Percentiles rank a stretch among this genome's conserved stretches.
Conservation (phyloP, 1,140 invertebrate genomes). For the Rhizoglyphus robini region DNA sequence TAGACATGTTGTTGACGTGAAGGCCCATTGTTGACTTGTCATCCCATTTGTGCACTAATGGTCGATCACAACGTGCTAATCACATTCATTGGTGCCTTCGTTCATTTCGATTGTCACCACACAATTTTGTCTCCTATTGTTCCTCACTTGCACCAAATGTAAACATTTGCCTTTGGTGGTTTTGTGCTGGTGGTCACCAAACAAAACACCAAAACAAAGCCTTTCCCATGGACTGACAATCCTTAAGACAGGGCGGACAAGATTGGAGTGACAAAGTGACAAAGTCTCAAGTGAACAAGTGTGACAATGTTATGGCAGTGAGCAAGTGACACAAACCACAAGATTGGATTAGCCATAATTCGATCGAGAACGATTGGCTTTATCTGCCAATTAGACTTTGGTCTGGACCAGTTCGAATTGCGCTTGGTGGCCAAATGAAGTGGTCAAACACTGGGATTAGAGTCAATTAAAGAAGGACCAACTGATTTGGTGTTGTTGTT, state of each 20-base stretch:
- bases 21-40: neutral
- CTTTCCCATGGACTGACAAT: neutral
- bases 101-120: neutral
- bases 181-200: neutral
- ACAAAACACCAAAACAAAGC: conserved; percentile 3
- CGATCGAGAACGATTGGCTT: no score
- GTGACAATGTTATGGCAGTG: no score
- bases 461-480: no score
- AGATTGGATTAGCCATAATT: neutral
- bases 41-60: neutral
- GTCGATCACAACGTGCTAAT: neutral
- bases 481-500: no score
- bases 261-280: no score
- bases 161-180: neutral
- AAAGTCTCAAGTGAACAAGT: no score
- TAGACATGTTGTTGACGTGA: neutral
- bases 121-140: neutral
- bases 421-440: no score
- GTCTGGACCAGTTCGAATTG: no score
- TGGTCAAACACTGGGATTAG: no score
- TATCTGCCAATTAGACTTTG: no score
- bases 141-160: neutral
- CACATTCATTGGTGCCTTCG: neutral
- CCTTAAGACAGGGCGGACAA: no score
- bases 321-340: no score